These are phyloP conservation scores for Azorinus chamasolen DNA, from an alignment of 2,888 invertebrate species.

Conservation along the genomic window DNA sequence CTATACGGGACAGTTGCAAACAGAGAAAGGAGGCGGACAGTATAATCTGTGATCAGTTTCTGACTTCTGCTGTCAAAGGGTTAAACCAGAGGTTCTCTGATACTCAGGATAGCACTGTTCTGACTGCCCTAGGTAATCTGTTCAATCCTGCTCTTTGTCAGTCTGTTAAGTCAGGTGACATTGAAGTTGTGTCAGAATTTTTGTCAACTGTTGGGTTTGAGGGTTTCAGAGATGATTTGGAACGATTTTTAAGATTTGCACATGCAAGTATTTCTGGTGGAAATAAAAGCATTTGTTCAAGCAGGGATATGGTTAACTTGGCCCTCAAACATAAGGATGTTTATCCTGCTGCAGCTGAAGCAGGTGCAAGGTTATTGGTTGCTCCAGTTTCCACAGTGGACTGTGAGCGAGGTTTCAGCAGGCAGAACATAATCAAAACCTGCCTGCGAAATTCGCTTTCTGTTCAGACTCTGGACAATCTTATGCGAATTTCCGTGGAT, in stretches of 20 bases:
- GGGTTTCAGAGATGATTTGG: not conserved
- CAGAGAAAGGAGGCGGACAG: constrained; percentile 53
- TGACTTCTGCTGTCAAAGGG: constrained; percentile 33
- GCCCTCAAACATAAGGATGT: constrained; percentile 1
- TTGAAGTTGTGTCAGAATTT: constrained; percentile 13
- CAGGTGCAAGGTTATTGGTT: too few relatives aligned
- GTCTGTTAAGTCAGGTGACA: not conserved
- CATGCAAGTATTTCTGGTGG: not conserved
- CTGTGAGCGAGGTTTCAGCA: too few relatives aligned
- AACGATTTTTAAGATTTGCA: constrained; percentile 8
- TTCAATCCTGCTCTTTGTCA: constrained; percentile 14
- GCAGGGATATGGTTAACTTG: constrained; percentile 14
- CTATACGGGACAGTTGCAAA: constrained; percentile 51
- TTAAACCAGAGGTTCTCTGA: constrained; percentile 45
- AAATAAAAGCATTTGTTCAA: constrained; percentile 1
- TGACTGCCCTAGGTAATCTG: constrained; percentile 16
- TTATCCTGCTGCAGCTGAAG: constrained; percentile 1
- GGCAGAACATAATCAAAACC: too few relatives aligned
- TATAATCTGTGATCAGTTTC: constrained; percentile 52
- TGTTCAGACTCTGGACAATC: too few relatives aligned
- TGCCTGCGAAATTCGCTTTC: too few relatives aligned
- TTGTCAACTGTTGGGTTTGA: constrained; percentile 14
- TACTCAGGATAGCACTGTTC: not conserved
- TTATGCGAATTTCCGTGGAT: too few relatives aligned
- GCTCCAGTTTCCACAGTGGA: too few relatives aligned